Percentiles rank a stretch among this genome's conserved stretches.
phyloP scores from a whole-genome alignment of 2,113 vertebrate genomes.

The Siniperca knerii region DNA sequence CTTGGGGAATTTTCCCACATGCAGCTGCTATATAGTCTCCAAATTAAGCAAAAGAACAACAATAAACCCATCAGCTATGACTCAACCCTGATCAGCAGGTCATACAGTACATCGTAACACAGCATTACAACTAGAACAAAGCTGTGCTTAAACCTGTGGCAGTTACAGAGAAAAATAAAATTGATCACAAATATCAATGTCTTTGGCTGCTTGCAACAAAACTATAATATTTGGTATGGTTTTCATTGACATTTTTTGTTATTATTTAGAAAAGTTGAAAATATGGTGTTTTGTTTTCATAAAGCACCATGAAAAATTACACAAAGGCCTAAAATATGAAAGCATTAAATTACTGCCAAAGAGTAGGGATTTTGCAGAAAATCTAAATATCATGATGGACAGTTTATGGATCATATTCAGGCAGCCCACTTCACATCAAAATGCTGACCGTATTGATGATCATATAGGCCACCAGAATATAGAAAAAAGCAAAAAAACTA shows the following conservation, averaged over 20 bases:
- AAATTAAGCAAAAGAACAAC: slow-evolving; percentile 5
- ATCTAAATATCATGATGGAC: not conserved
- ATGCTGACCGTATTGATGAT: slow-evolving; percentile 33
- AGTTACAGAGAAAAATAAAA: slow-evolving; percentile 6
- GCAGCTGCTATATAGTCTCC: slow-evolving; percentile 16
- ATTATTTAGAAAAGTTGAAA: not conserved
- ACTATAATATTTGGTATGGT: slow-evolving; percentile 1
- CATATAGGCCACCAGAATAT: slow-evolving; percentile 36
- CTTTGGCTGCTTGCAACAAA: slow-evolving; percentile 31
- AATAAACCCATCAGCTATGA: slow-evolving; percentile 16
- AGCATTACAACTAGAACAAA: not conserved
- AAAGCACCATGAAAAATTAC: slow-evolving; percentile 16
- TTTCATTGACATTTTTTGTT: not conserved
- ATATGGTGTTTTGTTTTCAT: not conserved
- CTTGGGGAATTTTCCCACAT: slow-evolving; percentile 19
- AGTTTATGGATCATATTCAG: not conserved
- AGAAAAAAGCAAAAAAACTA: not conserved
- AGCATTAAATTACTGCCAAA: not conserved
- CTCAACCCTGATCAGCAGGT: slow-evolving; percentile 14
- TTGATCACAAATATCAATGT: not conserved
- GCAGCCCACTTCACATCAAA: slow-evolving; percentile 10
- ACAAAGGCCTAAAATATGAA: slow-evolving; percentile 26
- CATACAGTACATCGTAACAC: not conserved
- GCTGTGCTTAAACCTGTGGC: not conserved
- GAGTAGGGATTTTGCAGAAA: not conserved